phyloP scores from a whole-genome alignment of 2,888 invertebrate genomes.

The Metalampra italica region DNA sequence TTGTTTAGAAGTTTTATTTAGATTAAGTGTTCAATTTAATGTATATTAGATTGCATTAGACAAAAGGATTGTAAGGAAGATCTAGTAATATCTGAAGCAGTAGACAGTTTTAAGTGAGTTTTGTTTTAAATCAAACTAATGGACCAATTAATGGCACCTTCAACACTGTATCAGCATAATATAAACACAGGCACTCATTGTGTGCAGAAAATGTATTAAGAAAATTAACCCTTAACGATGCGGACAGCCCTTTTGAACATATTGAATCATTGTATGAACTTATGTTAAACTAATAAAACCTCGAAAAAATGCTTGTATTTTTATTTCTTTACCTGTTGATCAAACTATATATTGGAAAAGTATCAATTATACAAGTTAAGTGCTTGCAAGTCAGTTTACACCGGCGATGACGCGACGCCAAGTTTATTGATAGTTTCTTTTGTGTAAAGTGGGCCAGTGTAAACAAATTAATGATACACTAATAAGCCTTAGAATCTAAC shows the following conservation, averaged over 20 bases:
- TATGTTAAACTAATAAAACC: slow-evolving; percentile 72
- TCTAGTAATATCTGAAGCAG: slow-evolving; percentile 35
- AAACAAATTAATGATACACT: too few relatives aligned
- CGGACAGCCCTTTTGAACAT: slow-evolving; percentile 67
- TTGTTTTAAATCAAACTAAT: slow-evolving; percentile 59
- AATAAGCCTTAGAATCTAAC: too few relatives aligned
- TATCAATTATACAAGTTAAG: too few relatives aligned
- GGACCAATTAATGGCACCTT: slow-evolving; percentile 67
- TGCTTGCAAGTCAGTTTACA: too few relatives aligned
- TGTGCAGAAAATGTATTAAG: slow-evolving; percentile 36
- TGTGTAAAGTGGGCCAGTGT: too few relatives aligned
- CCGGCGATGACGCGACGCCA: too few relatives aligned
- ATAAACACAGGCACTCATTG: slow-evolving; percentile 28
- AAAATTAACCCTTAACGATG: slow-evolving; percentile 42
- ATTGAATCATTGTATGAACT: slow-evolving; percentile 75
- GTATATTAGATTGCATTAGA: slow-evolving; percentile 68
- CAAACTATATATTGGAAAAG: background rate
- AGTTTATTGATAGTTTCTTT: too few relatives aligned
- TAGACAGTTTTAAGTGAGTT: slow-evolving; percentile 47
- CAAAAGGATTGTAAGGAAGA: slow-evolving; percentile 37
- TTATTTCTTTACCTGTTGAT: slow-evolving; percentile 30
- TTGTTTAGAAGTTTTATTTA: slow-evolving; percentile 75
- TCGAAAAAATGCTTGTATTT: slow-evolving; percentile 53
- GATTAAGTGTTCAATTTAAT: slow-evolving; percentile 74
- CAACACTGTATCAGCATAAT: slow-evolving; percentile 43